phyloP scores from a whole-genome alignment of 2,113 vertebrate species.

The Trichechus manatus region DNA sequence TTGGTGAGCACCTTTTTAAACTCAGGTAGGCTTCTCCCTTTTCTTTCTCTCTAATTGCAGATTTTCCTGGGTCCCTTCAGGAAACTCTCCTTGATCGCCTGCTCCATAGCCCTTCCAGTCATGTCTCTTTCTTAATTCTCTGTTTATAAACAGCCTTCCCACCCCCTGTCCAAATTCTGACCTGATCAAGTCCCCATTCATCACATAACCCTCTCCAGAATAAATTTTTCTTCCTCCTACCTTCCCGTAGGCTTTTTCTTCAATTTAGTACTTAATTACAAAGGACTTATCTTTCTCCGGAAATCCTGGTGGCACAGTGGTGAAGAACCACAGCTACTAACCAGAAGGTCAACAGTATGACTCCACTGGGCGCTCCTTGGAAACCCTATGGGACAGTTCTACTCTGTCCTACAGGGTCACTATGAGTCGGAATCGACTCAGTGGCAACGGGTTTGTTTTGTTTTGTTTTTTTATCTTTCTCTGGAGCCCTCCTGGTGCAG shows the following conservation, averaged over 20 bases:
- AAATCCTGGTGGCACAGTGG: too few relatives aligned
- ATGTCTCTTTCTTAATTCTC: neutral
- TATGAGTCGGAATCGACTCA: too few relatives aligned
- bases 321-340: too few relatives aligned
- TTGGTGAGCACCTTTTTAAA: neutral
- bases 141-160: neutral
- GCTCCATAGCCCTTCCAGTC: neutral
- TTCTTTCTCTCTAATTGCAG: neutral
- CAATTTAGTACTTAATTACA: neutral
- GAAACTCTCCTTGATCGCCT: neutral
- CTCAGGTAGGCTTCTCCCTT: neutral
- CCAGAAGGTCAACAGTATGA: too few relatives aligned
- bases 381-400: too few relatives aligned
- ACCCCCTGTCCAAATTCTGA: too few relatives aligned
- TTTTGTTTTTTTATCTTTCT: too few relatives aligned
- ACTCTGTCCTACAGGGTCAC: too few relatives aligned
- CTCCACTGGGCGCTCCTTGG: too few relatives aligned
- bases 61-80: neutral
- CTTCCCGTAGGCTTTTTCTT: neutral
- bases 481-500: too few relatives aligned
- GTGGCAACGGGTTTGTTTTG: too few relatives aligned
- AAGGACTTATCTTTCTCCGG: neutral
- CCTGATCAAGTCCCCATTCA: neutral
- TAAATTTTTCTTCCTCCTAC: neutral
- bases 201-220: neutral